Evolutionary conservation across 2,888 invertebrate genomes (phyloP), one percentile per base, ranked within the genome.

Genomic region (Synergus umbraculus): DNA sequence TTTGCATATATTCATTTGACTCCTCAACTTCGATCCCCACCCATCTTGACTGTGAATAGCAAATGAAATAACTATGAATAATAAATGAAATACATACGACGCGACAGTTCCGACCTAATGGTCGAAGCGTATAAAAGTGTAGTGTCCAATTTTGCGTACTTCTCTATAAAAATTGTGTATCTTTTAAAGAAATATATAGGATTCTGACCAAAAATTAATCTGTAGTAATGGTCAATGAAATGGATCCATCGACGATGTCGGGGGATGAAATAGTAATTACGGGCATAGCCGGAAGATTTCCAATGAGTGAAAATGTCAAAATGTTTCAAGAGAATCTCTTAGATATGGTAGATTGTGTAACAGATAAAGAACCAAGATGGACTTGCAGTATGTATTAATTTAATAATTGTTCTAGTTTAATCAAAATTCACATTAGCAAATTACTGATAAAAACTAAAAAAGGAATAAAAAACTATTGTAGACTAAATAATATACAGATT

Each of bases 241-340:
- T 67, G 67, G 44, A 37, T 54, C 29, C 69, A 37, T 73, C 10
- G n/a, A 73, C 46, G n/a, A 54, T 58, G n/a, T n/a, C 49, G 5
- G 77, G 58, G 5, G 76, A 94, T 84, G 93, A 93, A 84, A 92
- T 95, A 79, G 94, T 95, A 12, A 94, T 95, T 73, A 92, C 93
- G 78, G 95, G 95, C 46, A 94, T 95, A 87, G 91, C 94, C 0
- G 95, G 94, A 22, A 91, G 95, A 81, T 95, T 95, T 86, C 96
- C 96, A 1, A 94, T 94, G 86, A 95, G 95, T 0, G 93, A 94
- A 76, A 95, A 94, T 89, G 93, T 95, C 60, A 90, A 92, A 58
- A 94, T 95, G 88, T 95, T 96, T 79, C 92, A 85, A 60, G 41
- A 79, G 29, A 83, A 85, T 78, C 76, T 85, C 9, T 22, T 85